phyloP scores from a whole-genome alignment of 2,797 vertebrate species.

The Sebastolobus altivelis region DNA sequence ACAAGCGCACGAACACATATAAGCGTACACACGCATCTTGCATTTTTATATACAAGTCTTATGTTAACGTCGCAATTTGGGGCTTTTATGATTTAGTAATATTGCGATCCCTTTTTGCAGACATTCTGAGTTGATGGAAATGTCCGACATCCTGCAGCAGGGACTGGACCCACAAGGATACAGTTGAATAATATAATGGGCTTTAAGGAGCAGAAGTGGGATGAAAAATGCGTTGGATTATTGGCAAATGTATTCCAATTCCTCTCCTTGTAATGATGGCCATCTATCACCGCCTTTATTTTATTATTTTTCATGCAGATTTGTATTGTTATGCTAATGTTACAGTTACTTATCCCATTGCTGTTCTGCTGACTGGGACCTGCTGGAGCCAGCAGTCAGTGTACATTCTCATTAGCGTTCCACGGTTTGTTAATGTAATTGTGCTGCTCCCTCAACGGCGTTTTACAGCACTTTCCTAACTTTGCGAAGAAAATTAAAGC shows the following conservation, averaged over 20 bases:
- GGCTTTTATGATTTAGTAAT: conserved; percentile 1
- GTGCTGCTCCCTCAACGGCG: conserved; percentile 5
- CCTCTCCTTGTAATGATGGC: conserved; percentile 48
- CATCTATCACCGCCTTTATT: conserved; percentile 61
- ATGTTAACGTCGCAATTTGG: background rate
- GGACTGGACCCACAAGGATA: background rate
- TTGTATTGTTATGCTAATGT: conserved; percentile 64
- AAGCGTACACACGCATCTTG: background rate
- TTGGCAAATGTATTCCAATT: conserved; percentile 42
- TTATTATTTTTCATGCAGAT: conserved; percentile 59
- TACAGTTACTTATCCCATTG: conserved; percentile 51
- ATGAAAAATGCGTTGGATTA: conserved; percentile 31
- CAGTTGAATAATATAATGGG: conserved; percentile 23
- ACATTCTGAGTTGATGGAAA: conserved; percentile 17
- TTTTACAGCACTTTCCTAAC: conserved; percentile 35
- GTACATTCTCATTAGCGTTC: conserved; percentile 51
- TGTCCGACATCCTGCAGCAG: conserved; percentile 6
- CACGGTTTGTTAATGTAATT: conserved; percentile 56
- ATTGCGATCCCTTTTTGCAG: background rate
- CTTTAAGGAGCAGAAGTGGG: conserved; percentile 12
- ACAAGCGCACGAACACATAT: background rate
- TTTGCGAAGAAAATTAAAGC: conserved; percentile 34
- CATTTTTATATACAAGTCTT: background rate
- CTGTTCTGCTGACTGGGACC: conserved; percentile 65
- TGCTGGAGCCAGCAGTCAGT: conserved; percentile 50